Evolutionary conservation across 1,140 invertebrate species (phyloP).

Genomic region (Ceratosolen solmsi): DNA sequence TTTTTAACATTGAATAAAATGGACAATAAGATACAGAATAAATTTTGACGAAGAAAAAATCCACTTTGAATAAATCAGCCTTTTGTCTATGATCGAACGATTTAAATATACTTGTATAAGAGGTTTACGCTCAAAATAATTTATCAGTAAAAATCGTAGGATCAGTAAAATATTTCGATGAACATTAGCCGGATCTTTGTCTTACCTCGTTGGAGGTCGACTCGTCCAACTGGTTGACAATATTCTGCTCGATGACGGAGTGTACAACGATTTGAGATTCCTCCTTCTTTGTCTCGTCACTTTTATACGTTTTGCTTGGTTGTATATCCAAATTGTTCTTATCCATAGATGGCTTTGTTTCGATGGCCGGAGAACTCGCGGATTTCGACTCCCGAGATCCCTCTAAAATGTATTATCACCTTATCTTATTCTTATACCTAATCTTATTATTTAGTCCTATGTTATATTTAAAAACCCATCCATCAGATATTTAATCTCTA

Average conservation of each 20-base stretch:
- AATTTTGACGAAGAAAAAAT: neutral
- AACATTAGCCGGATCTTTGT: neutral
- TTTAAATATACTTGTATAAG: no score
- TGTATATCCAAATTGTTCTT: constrained; percentile 66
- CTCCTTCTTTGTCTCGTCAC: constrained; percentile 66
- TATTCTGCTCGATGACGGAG: constrained; percentile 63
- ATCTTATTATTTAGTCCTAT: no score
- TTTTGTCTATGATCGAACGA: no score
- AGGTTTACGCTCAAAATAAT: no score
- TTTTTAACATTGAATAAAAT: no score
- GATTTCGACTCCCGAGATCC: constrained; percentile 26
- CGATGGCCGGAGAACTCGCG: constrained; percentile 57
- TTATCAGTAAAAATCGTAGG: no score
- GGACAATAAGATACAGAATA: neutral
- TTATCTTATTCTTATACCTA: neutral
- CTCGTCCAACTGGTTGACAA: constrained; percentile 36
- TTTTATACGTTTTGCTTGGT: constrained; percentile 67
- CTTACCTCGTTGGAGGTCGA: neutral
- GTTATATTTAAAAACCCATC: no score
- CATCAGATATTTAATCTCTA: no score
- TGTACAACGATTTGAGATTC: constrained; percentile 66
- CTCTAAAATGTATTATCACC: constrained; percentile 11
- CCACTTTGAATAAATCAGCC: no score
- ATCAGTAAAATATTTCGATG: no score
- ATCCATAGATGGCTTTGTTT: constrained; percentile 65